Evolutionary conservation across 2,888 invertebrate species (phyloP), one percentile per base, ranked within the genome.

Genomic region (Tetragonula carbonaria): DNA sequence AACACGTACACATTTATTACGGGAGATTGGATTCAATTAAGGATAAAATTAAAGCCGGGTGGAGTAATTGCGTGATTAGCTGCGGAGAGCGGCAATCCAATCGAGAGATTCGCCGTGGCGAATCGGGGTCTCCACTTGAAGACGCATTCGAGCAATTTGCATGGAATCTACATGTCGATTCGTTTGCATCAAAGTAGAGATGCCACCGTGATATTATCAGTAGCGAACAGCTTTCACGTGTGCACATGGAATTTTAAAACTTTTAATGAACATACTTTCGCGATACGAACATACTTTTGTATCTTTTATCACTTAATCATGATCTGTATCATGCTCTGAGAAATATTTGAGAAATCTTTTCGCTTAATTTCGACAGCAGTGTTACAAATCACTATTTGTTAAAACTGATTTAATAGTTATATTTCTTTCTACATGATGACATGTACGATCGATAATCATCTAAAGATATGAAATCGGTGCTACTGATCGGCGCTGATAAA

Each of bases 11-110:
- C 88, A 86, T 91, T 91, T 91, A 90, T 91, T 84, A 86, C 89
- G 82, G 85, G 88, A 84, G 90, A 93, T 93, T 93, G 92, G 92
- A 93, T 93, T 93, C 92, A 93, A 93, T 93, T 93, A 93, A 92
- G 93, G 91, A 92, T 92, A 92, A 93, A 93, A 93, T 93, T 93
- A 93, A 93, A 91, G 91, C 86, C 84, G 86, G 86, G 89, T 76
- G 78, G 77, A 85, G 92, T 93, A 93, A 93, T 93, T 92, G 92
- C 90, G 87, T 91, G 93, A 93, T 93, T 93, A 93, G 93, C 88
- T 87, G 87, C 82, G 84, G 86, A 88, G 90, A 84, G 88, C 80
- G 88, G 88, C 90, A 92, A 93, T 93, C 92, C 92, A 93, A 93
- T 93, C 93, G 92, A 85, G 87, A 89, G 89, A 91, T 91, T 91